A percentile compares a stretch with the other conserved stretches of the same genome.
Evolutionary conservation across 2,888 invertebrate species (phyloP).

Genomic region (Hanleya hanleyi): DNA sequence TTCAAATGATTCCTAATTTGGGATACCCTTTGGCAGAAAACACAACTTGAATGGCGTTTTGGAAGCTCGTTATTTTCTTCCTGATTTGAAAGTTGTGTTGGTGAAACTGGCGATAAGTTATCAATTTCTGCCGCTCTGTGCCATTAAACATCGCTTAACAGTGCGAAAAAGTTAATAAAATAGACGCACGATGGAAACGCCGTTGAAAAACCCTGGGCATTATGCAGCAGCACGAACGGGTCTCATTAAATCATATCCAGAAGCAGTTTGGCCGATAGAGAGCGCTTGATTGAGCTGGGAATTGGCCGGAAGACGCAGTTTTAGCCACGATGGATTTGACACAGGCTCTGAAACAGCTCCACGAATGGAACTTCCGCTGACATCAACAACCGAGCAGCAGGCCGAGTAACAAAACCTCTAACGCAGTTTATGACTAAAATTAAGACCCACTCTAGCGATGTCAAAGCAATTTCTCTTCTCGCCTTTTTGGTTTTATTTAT

Average conservation of each 20-base stretch:
- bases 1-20: background rate
- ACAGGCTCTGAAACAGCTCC: background rate
- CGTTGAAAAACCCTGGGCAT: background rate
- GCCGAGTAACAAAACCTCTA: background rate
- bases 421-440: background rate
- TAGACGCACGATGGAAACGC: slow-evolving; percentile 1
- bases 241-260: slow-evolving; percentile 8
- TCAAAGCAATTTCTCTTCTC: background rate
- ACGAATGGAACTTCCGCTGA: background rate
- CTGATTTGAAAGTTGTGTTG: background rate
- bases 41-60: background rate
- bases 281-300: slow-evolving; percentile 1
- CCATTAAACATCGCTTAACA: slow-evolving; percentile 8
- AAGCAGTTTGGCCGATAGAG: background rate
- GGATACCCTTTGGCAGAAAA: slow-evolving; percentile 5
- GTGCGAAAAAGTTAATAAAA: slow-evolving; percentile 12
- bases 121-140: slow-evolving; percentile 7
- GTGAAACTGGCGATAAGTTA: background rate
- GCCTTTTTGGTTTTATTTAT: too few species aligned
- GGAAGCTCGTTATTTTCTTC: background rate
- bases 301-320: slow-evolving; percentile 4
- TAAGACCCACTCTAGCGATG: background rate
- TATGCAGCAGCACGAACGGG: background rate
- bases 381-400: background rate
- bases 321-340: slow-evolving; percentile 3